Conservation (phyloP, 2,113 vertebrate genomes). For the Tragulus kanchil region DNA sequence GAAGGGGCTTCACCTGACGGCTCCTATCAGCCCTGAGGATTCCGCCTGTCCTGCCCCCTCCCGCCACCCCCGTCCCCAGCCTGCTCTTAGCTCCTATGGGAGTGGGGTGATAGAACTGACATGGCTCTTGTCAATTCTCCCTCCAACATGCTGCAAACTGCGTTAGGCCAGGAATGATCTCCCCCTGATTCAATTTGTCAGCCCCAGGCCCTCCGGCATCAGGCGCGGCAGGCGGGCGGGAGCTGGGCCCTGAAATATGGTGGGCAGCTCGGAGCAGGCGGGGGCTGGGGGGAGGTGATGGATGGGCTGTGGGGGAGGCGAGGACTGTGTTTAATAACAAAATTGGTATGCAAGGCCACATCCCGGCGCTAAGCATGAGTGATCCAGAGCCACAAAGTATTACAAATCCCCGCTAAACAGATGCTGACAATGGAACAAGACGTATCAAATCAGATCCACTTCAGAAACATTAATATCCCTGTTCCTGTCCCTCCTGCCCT, state of each 20-base stretch:
- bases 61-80: not conserved
- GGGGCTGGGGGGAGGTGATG: constrained; percentile 81
- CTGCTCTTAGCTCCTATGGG: constrained; percentile 78
- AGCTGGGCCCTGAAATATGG: constrained; percentile 94
- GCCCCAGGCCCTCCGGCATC: constrained; percentile 89
- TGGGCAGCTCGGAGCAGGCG: constrained; percentile 85
- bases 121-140: constrained; percentile 85
- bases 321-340: constrained; percentile 92
- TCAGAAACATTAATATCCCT: constrained; percentile 93
- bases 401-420: constrained; percentile 92
- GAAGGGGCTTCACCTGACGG: constrained; percentile 53
- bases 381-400: constrained; percentile 94
- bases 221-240: constrained; percentile 85
- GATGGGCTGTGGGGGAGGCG: constrained; percentile 80
- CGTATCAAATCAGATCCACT: constrained; percentile 95
- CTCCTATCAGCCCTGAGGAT: constrained; percentile 35
- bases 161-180: constrained; percentile 94
- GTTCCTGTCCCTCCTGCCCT: constrained; percentile 80
- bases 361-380: constrained; percentile 92
- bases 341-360: constrained; percentile 92
- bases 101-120: constrained; percentile 84
- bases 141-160: constrained; percentile 90
- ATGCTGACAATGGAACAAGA: constrained; percentile 94
- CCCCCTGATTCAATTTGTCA: constrained; percentile 95
- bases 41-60: constrained; percentile 27